These are phyloP conservation scores for Caenorhabditis angaria DNA, from an alignment of 2,888 invertebrate genomes.

Conservation along the genomic window DNA sequence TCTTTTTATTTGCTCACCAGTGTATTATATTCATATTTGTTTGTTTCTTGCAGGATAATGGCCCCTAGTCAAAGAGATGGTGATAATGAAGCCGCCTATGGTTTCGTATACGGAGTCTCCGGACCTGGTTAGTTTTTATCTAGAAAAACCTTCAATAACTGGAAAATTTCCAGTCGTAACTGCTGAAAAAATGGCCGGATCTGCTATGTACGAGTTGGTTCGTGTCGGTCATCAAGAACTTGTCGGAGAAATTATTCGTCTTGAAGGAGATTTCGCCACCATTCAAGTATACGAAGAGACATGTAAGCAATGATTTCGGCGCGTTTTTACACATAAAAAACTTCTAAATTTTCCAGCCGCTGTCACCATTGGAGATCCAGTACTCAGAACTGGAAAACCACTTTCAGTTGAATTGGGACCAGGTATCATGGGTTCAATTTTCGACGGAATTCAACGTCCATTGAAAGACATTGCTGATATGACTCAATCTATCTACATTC, in stretches of 20 bases:
- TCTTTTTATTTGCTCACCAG: slow-evolving; percentile 6
- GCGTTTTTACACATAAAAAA: background rate
- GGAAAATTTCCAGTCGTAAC: slow-evolving; percentile 84
- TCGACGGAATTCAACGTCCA: slow-evolving; percentile 99
- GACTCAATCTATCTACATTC: slow-evolving; percentile 97
- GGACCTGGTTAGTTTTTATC: slow-evolving; percentile 78
- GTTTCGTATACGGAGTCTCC: slow-evolving; percentile 31
- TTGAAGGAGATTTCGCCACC: slow-evolving; percentile 99
- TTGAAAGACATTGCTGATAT: slow-evolving; percentile 91
- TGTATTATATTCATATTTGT: slow-evolving; percentile 6
- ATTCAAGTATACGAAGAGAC: slow-evolving; percentile 86
- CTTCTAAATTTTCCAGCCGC: slow-evolving; percentile 79
- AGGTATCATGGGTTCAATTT: slow-evolving; percentile 98
- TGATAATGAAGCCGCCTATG: slow-evolving; percentile 13
- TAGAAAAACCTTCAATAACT: background rate
- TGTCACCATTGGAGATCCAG: slow-evolving; percentile 98
- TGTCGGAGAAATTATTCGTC: slow-evolving; percentile 98
- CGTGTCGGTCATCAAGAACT: slow-evolving; percentile 96
- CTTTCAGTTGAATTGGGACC: slow-evolving; percentile 98
- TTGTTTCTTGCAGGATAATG: slow-evolving; percentile 17
- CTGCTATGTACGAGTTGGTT: slow-evolving; percentile 96
- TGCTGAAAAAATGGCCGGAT: slow-evolving; percentile 97
- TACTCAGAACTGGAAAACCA: slow-evolving; percentile 96
- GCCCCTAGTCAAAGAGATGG: slow-evolving; percentile 19
- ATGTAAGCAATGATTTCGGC: slow-evolving; percentile 72